Base-by-base conservation (phyloP, 1,140 invertebrate genomes). In the Drosophila grimshawi region DNA sequence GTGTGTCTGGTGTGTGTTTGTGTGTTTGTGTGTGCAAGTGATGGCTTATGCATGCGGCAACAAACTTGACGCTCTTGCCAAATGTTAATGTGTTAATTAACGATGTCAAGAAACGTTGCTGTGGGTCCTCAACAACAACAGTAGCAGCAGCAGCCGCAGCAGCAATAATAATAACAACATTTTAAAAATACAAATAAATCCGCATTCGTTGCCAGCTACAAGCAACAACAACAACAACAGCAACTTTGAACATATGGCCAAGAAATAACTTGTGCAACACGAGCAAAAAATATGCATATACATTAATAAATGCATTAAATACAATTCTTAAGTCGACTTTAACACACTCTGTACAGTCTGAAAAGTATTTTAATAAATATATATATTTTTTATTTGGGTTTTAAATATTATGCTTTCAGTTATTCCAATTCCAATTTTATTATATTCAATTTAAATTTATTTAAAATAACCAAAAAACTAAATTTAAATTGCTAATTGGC, bases 81-180 rank as follows among this genome's bases (percentile, higher is more conserved):
- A 78, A 78, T 66, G 75, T 90, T 91, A 91, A 91, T 89, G 83
- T 86, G 90, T 91, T 91, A 90, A 92, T 92, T 91, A 92, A 86
- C 74, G 37, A 62, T 72, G 61, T 72, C 80, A 81, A 74, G n/a
- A 78, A 72, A 61, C 81, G 71, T 37, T 77, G 81, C 80, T 86
- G 81, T 86, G 62, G 77, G 83, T 89, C 81, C 62, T 41, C 59
- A 66, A 48, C 56, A 78, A 19, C 69, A 52, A 65, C 49, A 65
- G 73, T 45, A 69, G 75, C n/a, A 29, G 11, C 48, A 45, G 8
- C 19, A 43, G 19, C 19, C 1, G 19, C 81, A 59, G 35, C 59
- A 66, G 43, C 56, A 78, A 19, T 66, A 52, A 61, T 45, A 65
- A 41, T 11, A 52, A 32, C 30, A 48, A 43, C 10, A 81, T 30